Conservation (phyloP, 2,888 invertebrate species). For the Meteorus cinctellus region DNA sequence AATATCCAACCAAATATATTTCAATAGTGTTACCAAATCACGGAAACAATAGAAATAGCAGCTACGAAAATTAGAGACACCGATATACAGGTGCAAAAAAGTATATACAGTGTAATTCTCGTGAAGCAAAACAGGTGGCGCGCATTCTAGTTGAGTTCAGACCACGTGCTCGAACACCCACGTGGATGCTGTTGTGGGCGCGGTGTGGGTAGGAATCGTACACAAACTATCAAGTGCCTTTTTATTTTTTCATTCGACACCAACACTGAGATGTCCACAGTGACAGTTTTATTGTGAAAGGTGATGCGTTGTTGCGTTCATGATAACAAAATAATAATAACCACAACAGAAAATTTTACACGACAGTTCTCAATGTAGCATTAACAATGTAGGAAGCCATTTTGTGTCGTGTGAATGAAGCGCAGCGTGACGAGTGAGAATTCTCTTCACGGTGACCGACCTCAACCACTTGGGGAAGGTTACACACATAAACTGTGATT, state of each 20-base stretch:
- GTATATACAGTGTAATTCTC: slow-evolving; percentile 28
- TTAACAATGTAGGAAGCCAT: slow-evolving; percentile 35
- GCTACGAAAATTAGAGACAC: not conserved
- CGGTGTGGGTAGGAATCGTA: not conserved
- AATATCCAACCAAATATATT: slow-evolving; percentile 9
- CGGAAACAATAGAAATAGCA: not conserved
- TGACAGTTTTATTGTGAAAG: not conserved
- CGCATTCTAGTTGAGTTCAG: slow-evolving; percentile 37
- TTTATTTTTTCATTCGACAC: no score
- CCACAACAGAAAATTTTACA: not conserved
- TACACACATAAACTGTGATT: slow-evolving; percentile 17
- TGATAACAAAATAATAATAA: not conserved
- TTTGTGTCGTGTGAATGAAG: slow-evolving; percentile 41
- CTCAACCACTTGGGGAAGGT: slow-evolving; percentile 33
- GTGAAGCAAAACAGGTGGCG: slow-evolving; percentile 45
- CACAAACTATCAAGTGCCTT: no score
- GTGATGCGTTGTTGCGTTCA: not conserved
- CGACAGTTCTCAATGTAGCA: not conserved
- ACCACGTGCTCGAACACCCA: slow-evolving; percentile 49
- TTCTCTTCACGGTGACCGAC: slow-evolving; percentile 46
- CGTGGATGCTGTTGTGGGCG: slow-evolving; percentile 35
- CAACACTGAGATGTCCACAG: no score
- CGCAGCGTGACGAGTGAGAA: slow-evolving; percentile 41
- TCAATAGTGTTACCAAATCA: not conserved
- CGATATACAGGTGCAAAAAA: not conserved